Evolutionary conservation across 53 echinoderm and acorn worm species (phyloP), one percentile per base, ranked within the genome.

Genomic region (Stichopus horrens): DNA sequence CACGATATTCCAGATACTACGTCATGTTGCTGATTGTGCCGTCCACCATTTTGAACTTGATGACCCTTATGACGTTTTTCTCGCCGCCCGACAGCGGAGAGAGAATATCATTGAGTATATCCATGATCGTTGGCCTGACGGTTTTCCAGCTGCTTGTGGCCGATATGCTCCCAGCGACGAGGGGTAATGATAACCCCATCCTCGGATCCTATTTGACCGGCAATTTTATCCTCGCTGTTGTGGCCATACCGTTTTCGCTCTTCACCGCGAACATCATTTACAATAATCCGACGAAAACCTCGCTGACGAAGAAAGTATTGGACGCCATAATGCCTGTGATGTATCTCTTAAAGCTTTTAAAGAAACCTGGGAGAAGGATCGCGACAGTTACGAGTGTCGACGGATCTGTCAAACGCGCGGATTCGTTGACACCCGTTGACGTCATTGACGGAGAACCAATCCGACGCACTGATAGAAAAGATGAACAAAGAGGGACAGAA

Each of bases 81-180:
- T 67, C 86, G 22, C 86, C 86, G 20, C 67, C 66, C 19, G 86
- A 86, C 53, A 23, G 86, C 86, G 86, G 86, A 4, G 86, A 86
- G 71, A 86, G 86, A 23, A 86, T 86, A 7, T 63, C 85, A 9
- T 51, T 86, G 11, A 66, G 67, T 11, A 52, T 86, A 16, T 86
- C 86, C 2, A 86, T 86, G 66, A 52, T 86, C 11, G 23, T 86
- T 4, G 86, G 86, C 11, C 68, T 86, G 37, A 66, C 86, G 7
- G 86, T 86, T 7, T 86, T 86, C 22, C 86, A 86, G 58, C 68
- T 86, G 5, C 86, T 86, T 5, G 53, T 86, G 5, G 54, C 66
- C 4, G 86, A 86, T 53, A 23, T 86, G 52, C 86, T 86, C 66
- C 86, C 86, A 7, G 66, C 58, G 7, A 86, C 66, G 5, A 23